Evolutionary conservation across 2,888 invertebrate genomes (phyloP), one percentile per base, ranked within the genome.

Genomic region (Ochropacha duplaris): DNA sequence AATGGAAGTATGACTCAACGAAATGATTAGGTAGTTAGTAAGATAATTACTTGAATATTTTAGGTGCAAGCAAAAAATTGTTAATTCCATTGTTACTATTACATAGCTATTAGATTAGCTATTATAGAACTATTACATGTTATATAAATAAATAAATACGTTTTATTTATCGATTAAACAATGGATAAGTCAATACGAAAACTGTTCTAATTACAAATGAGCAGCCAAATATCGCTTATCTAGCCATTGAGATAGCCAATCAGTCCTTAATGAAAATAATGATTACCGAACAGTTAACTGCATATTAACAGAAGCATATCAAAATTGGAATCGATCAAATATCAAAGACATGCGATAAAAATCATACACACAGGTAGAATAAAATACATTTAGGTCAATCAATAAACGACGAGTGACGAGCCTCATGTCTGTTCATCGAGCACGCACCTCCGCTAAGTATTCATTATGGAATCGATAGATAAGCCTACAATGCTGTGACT

Each of bases 301-400:
- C 24, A 1, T 6, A 50, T 3, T 22, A 50, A 24, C 22, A n/a
- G 4, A 50, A n/a, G 11, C 49, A 50, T 50, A 50, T 26, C 6
- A 50, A n/a, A 26, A 50, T 24, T 51, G 28, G 16, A 19, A 52
- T 34, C 19, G 31, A 31, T 31, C 31, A 52, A 31, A 34, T 31
- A 52, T 52, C 57, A 22, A 54, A 56, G 57, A 49, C 49, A 50
- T 58, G 50, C 56, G 63, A 65, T 63, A 66, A 67, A 63, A 73
- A 74, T 63, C 31, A 68, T 54, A 57, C 52, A 50, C 55, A 67
- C 65, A 65, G 24, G 24, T 24, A 64, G 65, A 64, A 60, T 59
- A 60, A 49, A 61, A 58, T 70, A 74, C 78, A 88, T 86, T 84
- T 86, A 74, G 89, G 88, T 90, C 89, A 89, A 90, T 90, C 89